Evolutionary conservation across 2,113 vertebrate species (phyloP).

Genomic region (Siniperca knerii): DNA sequence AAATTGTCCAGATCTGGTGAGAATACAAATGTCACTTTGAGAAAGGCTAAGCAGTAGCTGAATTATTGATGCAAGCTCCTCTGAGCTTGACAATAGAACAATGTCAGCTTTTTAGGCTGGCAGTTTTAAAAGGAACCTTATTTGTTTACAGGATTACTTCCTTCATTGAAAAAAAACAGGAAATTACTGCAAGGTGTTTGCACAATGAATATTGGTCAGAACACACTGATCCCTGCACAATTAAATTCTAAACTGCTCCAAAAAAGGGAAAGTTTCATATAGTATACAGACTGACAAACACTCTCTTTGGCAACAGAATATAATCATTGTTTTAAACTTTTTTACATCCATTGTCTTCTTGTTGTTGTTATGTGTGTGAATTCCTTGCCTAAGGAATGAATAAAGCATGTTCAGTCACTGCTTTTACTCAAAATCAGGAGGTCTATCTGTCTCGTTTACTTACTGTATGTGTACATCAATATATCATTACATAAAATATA

Average conservation of each 20-base stretch:
- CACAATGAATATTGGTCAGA: neutral
- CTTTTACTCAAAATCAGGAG: neutral
- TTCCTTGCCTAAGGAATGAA: neutral
- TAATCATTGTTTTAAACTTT: neutral
- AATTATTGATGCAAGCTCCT: conserved; percentile 34
- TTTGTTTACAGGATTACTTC: conserved; percentile 45
- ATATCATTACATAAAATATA: neutral
- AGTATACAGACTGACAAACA: neutral
- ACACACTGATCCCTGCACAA: neutral
- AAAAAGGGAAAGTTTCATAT: conserved; percentile 11
- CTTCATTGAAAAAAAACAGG: conserved; percentile 42
- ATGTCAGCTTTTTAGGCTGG: conserved; percentile 32
- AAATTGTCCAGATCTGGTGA: neutral
- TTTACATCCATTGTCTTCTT: neutral
- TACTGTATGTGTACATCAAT: neutral
- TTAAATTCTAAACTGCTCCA: neutral
- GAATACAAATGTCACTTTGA: conserved; percentile 32
- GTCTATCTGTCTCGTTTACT: neutral
- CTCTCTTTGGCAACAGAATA: conserved; percentile 12
- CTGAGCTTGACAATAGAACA: conserved; percentile 27
- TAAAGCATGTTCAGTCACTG: neutral
- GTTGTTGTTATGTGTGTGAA: conserved; percentile 3
- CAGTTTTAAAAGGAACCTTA: conserved; percentile 31
- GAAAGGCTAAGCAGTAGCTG: neutral
- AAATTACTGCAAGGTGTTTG: conserved; percentile 44